Evolutionary conservation across 1,140 invertebrate genomes (phyloP).

Genomic region (Hylaeus anthracinus): DNA sequence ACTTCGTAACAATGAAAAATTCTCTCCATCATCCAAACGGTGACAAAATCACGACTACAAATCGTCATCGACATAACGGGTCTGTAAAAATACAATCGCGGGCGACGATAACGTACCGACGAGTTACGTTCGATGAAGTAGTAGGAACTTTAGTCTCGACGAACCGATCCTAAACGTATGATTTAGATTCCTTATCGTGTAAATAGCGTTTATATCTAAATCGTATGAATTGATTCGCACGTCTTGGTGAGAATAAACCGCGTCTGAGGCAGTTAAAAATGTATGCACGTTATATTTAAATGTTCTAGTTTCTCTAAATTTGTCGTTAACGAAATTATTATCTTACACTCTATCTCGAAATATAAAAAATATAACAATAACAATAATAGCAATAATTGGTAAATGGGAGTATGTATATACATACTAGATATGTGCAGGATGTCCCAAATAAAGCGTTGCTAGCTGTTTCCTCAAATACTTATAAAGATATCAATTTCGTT

Average conservation of each 20-base stretch:
- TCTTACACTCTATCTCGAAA: not conserved
- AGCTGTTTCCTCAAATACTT: no score
- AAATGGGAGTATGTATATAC: not conserved
- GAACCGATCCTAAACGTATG: not conserved
- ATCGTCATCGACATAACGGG: not conserved
- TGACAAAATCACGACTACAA: not conserved
- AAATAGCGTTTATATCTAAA: not conserved
- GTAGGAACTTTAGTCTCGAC: constrained; percentile 15
- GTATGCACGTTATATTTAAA: not conserved
- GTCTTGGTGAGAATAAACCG: not conserved
- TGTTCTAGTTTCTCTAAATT: not conserved
- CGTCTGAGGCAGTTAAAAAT: constrained; percentile 32
- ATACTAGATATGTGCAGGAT: not conserved
- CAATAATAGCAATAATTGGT: not conserved
- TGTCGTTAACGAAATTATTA: constrained; percentile 5
- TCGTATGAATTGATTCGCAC: not conserved
- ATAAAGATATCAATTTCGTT: no score
- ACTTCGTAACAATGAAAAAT: not conserved
- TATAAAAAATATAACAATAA: not conserved
- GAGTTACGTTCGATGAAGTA: not conserved
- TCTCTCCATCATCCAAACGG: not conserved
- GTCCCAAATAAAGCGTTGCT: no score
- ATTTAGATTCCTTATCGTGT: not conserved
- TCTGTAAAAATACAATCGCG: not conserved
- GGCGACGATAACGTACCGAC: not conserved